These are phyloP conservation scores for Olivierus martensii DNA, from an alignment of 1,140 invertebrate genomes.

Conservation along the genomic window DNA sequence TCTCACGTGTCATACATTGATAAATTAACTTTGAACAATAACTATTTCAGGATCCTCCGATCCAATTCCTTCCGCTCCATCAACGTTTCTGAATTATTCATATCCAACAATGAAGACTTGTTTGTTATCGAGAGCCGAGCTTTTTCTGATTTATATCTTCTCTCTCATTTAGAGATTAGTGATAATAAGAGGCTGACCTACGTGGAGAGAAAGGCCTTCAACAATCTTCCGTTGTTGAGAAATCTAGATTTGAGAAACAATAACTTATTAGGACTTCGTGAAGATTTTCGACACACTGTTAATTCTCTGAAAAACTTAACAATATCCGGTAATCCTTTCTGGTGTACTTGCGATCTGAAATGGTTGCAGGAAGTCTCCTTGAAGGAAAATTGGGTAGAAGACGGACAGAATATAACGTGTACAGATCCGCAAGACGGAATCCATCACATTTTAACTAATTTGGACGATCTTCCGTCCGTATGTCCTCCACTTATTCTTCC, in stretches of 20 bases:
- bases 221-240: not conserved
- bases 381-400: not conserved
- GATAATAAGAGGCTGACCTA: not conserved
- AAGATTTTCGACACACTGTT: not conserved
- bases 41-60: not conserved
- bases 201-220: not conserved
- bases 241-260: not conserved
- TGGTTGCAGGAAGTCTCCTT: not conserved
- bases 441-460: not conserved
- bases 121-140: not conserved
- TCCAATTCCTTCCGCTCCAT: not conserved
- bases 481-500: not conserved
- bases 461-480: not conserved
- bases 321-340: not conserved
- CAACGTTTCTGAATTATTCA: not conserved
- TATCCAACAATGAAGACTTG: not conserved
- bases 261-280: not conserved
- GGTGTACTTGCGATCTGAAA: not conserved
- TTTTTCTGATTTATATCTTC: not conserved
- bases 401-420: not conserved
- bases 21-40: not conserved
- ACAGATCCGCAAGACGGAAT: not conserved
- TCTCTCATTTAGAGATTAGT: not conserved
- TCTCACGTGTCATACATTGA: not conserved
- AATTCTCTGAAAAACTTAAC: not conserved